These are phyloP conservation scores for Listrodromus nycthemerus DNA, from an alignment of 2,888 invertebrate genomes.

Conservation along the genomic window DNA sequence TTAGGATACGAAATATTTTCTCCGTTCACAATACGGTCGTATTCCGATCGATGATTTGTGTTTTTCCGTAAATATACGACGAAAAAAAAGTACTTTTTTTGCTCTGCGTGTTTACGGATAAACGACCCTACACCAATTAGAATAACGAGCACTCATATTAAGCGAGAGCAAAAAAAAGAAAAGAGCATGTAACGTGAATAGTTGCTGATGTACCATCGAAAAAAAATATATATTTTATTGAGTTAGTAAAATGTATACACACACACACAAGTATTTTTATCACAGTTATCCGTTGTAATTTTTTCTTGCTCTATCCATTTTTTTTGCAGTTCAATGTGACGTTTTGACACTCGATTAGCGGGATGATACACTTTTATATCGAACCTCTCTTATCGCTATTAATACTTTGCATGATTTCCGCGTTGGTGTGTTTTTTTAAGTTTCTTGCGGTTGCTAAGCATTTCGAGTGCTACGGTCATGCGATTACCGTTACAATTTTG, in stretches of 20 bases:
- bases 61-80: background rate
- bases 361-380: background rate
- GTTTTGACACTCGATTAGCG: slow-evolving; percentile 25
- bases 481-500: slow-evolving; percentile 2
- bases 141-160: slow-evolving; percentile 60
- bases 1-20: slow-evolving; percentile 30
- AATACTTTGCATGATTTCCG: slow-evolving; percentile 26
- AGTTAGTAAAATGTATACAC: slow-evolving; percentile 69
- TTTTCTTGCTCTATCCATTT: slow-evolving; percentile 1
- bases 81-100: background rate
- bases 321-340: slow-evolving; percentile 21
- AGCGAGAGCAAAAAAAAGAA: slow-evolving; percentile 45
- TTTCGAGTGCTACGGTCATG: background rate
- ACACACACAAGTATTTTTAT: slow-evolving; percentile 68
- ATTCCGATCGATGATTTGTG: slow-evolving; percentile 11
- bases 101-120: slow-evolving; percentile 5
- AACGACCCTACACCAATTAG: slow-evolving; percentile 65
- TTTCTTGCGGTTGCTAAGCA: slow-evolving; percentile 12
- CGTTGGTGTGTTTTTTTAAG: background rate
- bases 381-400: background rate
- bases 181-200: slow-evolving; percentile 51
- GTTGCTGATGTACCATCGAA: slow-evolving; percentile 68
- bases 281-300: slow-evolving; percentile 66
- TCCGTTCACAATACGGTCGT: slow-evolving; percentile 27
- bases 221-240: slow-evolving; percentile 77